Conservation (phyloP, 2,888 invertebrate species). For the Chelonus formosanus region DNA sequence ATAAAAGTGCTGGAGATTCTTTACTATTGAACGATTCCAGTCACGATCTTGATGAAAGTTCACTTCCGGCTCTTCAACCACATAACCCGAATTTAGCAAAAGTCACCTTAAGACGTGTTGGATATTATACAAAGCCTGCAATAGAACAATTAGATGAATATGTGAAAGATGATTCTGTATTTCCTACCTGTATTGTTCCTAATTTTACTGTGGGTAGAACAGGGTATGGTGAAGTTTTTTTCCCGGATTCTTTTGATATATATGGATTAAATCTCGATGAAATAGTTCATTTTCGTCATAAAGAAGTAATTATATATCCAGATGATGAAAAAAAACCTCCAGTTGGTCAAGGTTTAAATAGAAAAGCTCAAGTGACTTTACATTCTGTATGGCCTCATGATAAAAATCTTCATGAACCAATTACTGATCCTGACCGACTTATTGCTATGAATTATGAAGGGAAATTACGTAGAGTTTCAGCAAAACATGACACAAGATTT, state of each 20-base stretch:
- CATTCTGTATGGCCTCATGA: conserved; percentile 95
- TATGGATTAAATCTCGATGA: conserved; percentile 87
- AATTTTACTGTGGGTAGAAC: conserved; percentile 88
- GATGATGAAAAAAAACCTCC: conserved; percentile 89
- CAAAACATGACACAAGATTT: conserved; percentile 89
- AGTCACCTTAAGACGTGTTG: conserved; percentile 78
- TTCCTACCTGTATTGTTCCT: conserved; percentile 77
- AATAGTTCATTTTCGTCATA: conserved; percentile 90
- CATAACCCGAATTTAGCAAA: conserved; percentile 76
- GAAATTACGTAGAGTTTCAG: conserved; percentile 83
- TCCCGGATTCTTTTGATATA: conserved; percentile 84
- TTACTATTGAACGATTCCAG: conserved; percentile 43
- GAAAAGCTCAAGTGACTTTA: conserved; percentile 89
- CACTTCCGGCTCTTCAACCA: conserved; percentile 42
- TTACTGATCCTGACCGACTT: conserved; percentile 82
- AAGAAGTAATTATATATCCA: conserved; percentile 95
- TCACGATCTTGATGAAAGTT: conserved; percentile 47
- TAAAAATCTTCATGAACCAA: conserved; percentile 79
- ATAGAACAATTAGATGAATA: conserved; percentile 81
- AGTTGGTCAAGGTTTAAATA: conserved; percentile 86
- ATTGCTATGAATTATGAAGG: conserved; percentile 85
- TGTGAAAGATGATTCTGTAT: conserved; percentile 70
- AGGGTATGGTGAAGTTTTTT: conserved; percentile 91
- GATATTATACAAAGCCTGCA: conserved; percentile 91
- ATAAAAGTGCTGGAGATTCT: conserved; percentile 20